Evolutionary conservation across 35 echinoderm and acorn worm species (phyloP).

Genomic region (Ophioderma brevispina): DNA sequence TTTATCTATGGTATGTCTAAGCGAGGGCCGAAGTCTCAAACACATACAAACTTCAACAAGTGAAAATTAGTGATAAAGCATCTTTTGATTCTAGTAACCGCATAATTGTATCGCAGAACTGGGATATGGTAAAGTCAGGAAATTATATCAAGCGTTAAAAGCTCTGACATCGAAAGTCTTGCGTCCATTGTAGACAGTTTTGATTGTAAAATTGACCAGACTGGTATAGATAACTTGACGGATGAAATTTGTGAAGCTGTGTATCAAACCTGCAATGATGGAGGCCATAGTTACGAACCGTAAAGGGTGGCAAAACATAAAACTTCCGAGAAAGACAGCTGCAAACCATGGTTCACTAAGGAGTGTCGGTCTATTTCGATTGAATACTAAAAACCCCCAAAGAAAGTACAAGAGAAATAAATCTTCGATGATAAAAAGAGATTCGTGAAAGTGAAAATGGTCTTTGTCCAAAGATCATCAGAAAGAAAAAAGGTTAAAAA

Average conservation of each 20-base stretch:
- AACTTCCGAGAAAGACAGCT: neutral
- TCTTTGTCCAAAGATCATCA: neutral
- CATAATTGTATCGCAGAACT: constrained; percentile 4
- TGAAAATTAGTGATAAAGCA: too few species aligned
- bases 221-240: constrained; percentile 14
- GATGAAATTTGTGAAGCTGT: neutral
- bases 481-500: neutral
- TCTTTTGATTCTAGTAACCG: neutral
- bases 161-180: neutral
- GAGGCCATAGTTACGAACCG: too few species aligned
- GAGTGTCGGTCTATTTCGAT: neutral
- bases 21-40: too few species aligned
- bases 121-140: neutral
- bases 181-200: neutral
- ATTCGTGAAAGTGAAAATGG: neutral
- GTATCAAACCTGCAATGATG: constrained; percentile 4
- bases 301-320: too few species aligned
- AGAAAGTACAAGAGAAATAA: neutral
- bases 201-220: constrained; percentile 7
- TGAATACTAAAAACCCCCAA: neutral
- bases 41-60: too few species aligned
- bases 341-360: neutral
- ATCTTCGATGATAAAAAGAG: neutral
- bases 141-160: neutral
- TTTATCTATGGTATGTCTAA: too few species aligned